A percentile compares a stretch with the other conserved stretches of the same genome.
These are phyloP conservation scores for Halcyon senegalensis DNA, from an alignment of 2,113 vertebrate species.

Conservation along the genomic window DNA sequence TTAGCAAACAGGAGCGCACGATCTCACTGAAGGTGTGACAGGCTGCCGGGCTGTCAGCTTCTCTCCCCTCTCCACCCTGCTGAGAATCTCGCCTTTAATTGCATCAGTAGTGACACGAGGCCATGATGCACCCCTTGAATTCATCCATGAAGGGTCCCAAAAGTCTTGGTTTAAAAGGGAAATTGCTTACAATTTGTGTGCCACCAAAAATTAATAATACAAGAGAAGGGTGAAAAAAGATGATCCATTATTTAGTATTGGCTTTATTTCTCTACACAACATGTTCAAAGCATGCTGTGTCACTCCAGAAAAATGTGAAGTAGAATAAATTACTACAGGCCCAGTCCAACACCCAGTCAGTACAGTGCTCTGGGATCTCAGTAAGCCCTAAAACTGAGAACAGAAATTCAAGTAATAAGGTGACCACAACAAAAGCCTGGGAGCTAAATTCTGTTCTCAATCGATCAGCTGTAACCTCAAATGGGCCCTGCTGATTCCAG, in stretches of 20 bases:
- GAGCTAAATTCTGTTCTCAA: background rate
- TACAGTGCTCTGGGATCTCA: background rate
- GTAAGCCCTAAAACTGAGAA: background rate
- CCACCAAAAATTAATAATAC: background rate
- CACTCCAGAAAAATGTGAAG: background rate
- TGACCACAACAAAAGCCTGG: background rate
- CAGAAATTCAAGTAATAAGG: background rate
- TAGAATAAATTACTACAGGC: background rate
- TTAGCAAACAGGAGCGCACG: background rate
- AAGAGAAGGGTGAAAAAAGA: background rate
- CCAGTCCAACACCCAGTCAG: background rate
- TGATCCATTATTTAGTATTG: slow-evolving; percentile 24
- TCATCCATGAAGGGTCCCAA: background rate
- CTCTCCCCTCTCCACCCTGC: background rate
- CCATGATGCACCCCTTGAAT: background rate
- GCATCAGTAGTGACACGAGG: background rate
- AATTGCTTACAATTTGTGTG: background rate
- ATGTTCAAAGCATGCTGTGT: background rate
- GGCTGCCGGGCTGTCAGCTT: background rate
- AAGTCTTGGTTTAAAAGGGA: background rate
- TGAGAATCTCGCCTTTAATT: background rate
- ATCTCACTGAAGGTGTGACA: background rate
- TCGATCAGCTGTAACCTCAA: background rate
- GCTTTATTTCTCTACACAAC: slow-evolving; percentile 7
- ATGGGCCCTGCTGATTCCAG: background rate